Percentiles rank a stretch among this genome's conserved stretches.
These are phyloP conservation scores for Cetonia aurata DNA, from an alignment of 2,888 invertebrate genomes.

Conservation along the genomic window DNA sequence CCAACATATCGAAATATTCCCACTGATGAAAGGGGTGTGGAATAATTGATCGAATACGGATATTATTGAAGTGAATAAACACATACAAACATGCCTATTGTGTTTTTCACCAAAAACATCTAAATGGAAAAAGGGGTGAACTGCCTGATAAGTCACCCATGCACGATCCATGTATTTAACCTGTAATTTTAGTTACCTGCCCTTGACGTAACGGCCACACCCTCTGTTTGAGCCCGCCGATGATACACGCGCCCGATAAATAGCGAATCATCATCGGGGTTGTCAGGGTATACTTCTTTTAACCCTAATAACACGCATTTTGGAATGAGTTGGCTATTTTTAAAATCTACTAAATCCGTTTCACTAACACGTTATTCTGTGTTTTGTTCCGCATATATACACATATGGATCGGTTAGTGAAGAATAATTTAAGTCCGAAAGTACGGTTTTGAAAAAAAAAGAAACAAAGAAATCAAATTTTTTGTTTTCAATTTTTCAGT, in stretches of 20 bases:
- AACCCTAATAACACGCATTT: background rate
- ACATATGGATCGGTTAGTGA: too few relatives aligned
- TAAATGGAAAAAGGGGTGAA: slow-evolving; percentile 2
- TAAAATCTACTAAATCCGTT: too few relatives aligned
- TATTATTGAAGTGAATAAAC: slow-evolving; percentile 10
- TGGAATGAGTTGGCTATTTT: too few relatives aligned
- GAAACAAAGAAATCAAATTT: too few relatives aligned
- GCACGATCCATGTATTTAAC: slow-evolving; percentile 19
- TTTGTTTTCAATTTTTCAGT: too few relatives aligned
- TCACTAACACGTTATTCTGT: too few relatives aligned
- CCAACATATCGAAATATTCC: too few relatives aligned
- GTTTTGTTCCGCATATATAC: too few relatives aligned
- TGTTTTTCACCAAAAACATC: background rate
- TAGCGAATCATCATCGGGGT: background rate
- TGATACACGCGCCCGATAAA: slow-evolving; percentile 5
- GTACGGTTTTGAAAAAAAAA: too few relatives aligned
- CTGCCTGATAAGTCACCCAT: slow-evolving; percentile 18
- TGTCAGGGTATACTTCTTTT: background rate
- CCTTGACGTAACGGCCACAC: slow-evolving; percentile 29
- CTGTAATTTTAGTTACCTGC: slow-evolving; percentile 36
- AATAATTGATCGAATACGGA: slow-evolving; percentile 16
- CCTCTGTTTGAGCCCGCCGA: slow-evolving; percentile 25
- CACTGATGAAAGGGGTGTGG: background rate
- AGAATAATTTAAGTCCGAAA: too few relatives aligned
- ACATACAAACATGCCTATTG: background rate